Evolutionary conservation across 2,888 invertebrate species (phyloP).

Genomic region (Lathronympha strigana): DNA sequence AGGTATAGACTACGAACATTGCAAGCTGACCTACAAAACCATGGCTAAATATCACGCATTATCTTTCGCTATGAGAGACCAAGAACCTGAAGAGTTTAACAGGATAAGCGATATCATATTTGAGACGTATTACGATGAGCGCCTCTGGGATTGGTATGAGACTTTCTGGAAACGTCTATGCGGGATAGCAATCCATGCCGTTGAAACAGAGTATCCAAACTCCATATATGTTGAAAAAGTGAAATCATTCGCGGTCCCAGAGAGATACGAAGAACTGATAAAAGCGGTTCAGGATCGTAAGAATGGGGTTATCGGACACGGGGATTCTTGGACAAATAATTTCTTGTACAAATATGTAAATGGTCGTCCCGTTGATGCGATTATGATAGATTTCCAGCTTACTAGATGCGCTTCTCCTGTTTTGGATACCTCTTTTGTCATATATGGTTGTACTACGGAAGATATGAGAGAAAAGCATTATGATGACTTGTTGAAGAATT

Average conservation of each 20-base stretch:
- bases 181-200: constrained; percentile 85
- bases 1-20: constrained; percentile 80
- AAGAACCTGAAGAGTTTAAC: constrained; percentile 78
- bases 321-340: constrained; percentile 91
- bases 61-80: constrained; percentile 84
- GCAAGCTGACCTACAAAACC: constrained; percentile 75
- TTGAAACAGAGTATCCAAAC: constrained; percentile 85
- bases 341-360: constrained; percentile 82
- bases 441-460: constrained; percentile 85
- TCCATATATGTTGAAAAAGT: constrained; percentile 84
- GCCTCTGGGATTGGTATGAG: constrained; percentile 83
- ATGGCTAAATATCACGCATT: constrained; percentile 85
- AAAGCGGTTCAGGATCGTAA: constrained; percentile 66
- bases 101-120: constrained; percentile 65
- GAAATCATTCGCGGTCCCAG: constrained; percentile 79
- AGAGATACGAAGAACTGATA: constrained; percentile 78
- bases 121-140: constrained; percentile 85
- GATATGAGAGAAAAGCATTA: constrained; percentile 83
- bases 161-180: constrained; percentile 80
- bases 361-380: constrained; percentile 65
- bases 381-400: constrained; percentile 89
- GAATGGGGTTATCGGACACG: constrained; percentile 87
- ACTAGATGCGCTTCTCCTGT: constrained; percentile 84
- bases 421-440: constrained; percentile 83
- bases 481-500: constrained; percentile 84